Evolutionary conservation across 1,140 invertebrate species (phyloP), one percentile per base, ranked within the genome.

Genomic region (Cydia pomonella): DNA sequence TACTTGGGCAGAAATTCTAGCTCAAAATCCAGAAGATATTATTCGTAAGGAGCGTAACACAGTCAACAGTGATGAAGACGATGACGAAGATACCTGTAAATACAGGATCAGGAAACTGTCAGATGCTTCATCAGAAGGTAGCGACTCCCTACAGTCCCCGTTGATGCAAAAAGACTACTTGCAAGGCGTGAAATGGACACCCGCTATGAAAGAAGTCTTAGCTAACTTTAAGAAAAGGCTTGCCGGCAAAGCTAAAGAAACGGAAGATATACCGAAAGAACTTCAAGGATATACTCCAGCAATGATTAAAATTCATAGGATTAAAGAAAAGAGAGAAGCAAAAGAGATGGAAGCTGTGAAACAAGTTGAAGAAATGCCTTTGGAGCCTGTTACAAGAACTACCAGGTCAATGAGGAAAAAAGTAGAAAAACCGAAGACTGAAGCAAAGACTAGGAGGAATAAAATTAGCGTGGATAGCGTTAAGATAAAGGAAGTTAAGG

Each of bases 1-100:
- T 78, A 94, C 93, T 73, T 95, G 94, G 94, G 94, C 94, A 0
- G 93, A 93, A 79, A 94, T 94, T 71, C 83, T 94, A 53, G 92
- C 93, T 27, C 87, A 89, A 9, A 94, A 95, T 80, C 94, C 94
- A 5, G 94, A 95, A 81, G 81, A 93, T 77, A 93, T 95, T 12
- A 89, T 94, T 5, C 92, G 93, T 74, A 93, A 93, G 74, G 90
- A 92, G 38, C 86, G 88, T 18, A 93, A 93, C 62, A 53, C 76
- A n/a, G 73, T 75, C 63, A 75, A 16, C 41, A 82, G 82, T 73
- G 82, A 81, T 73, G 82, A 90, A 18, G 91, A 93, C 64, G 89
- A 92, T 75, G 90, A 91, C 73, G 87, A 90, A 44, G 78, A 81
- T 16, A 91, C 81, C 63, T 92, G 89, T 78, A 93, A 93, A 76